These are phyloP conservation scores for Pseudomyrmex flavicornis DNA, from an alignment of 1,140 invertebrate genomes.

Conservation along the genomic window DNA sequence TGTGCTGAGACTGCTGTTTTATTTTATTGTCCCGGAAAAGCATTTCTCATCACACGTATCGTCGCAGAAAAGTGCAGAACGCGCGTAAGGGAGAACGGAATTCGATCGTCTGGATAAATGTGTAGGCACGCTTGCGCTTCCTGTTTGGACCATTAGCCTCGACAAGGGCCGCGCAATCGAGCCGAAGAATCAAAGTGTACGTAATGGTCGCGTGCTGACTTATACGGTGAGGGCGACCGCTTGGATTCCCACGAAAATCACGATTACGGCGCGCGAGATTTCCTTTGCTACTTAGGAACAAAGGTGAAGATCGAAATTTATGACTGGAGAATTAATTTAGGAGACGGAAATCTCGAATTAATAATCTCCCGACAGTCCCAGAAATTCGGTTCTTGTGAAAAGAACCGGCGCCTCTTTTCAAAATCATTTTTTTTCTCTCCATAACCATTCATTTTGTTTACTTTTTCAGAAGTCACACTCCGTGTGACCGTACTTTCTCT, in stretches of 20 bases:
- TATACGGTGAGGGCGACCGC: constrained; percentile 44
- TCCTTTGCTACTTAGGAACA: constrained; percentile 48
- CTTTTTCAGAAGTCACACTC: too few relatives aligned
- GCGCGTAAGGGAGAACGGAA: constrained; percentile 68
- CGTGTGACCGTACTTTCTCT: too few relatives aligned
- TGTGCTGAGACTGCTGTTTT: background rate
- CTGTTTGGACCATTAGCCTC: constrained; percentile 72
- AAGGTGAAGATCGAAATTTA: constrained; percentile 59
- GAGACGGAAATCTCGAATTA: constrained; percentile 37
- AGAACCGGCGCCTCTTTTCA: background rate
- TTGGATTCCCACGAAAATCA: constrained; percentile 69
- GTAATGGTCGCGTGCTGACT: constrained; percentile 70
- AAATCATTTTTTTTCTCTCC: background rate
- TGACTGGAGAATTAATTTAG: constrained; percentile 52
- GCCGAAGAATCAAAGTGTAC: constrained; percentile 59
- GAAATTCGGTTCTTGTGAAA: background rate
- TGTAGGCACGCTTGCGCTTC: constrained; percentile 61
- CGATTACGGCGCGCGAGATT: constrained; percentile 25
- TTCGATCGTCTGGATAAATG: constrained; percentile 69
- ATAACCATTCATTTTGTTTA: constrained; percentile 9
- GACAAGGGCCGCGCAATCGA: constrained; percentile 66
- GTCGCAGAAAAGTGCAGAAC: constrained; percentile 42
- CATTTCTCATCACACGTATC: background rate
- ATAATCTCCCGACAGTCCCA: background rate
- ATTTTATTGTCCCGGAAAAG: constrained; percentile 8